Evolutionary conservation across 2,797 vertebrate genomes (phyloP).

Genomic region (Sebastolobus altivelis): DNA sequence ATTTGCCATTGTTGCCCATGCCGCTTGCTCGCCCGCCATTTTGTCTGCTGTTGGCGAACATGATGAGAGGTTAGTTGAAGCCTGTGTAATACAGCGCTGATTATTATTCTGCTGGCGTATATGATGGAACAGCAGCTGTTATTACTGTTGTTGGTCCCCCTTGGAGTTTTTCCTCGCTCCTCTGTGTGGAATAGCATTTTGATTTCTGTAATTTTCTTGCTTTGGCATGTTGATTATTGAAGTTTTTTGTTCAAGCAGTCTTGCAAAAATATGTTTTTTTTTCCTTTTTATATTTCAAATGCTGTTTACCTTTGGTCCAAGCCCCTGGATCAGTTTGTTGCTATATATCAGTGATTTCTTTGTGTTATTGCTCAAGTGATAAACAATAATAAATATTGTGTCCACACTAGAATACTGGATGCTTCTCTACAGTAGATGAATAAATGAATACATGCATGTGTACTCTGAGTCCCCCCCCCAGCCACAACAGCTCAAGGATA

Average conservation of each 20-base stretch:
- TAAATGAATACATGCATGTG: conserved; percentile 26
- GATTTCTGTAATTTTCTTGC: conserved; percentile 46
- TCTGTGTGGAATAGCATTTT: conserved; percentile 2
- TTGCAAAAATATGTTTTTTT: not conserved
- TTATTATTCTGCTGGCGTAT: conserved; percentile 75
- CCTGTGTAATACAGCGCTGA: conserved; percentile 53
- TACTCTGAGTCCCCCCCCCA: conserved; percentile 4
- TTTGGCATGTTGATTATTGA: not conserved
- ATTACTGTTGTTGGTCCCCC: conserved; percentile 57
- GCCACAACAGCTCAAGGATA: conserved; percentile 33
- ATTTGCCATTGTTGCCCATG: conserved; percentile 38
- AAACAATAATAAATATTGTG: not conserved
- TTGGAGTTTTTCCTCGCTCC: conserved; percentile 29
- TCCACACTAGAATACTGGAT: not conserved
- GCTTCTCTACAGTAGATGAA: conserved; percentile 20
- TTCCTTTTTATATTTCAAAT: not conserved
- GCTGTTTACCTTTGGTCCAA: not conserved
- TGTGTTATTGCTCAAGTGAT: not conserved
- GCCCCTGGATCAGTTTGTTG: not conserved
- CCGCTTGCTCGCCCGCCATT: conserved; percentile 50
- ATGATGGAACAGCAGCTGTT: conserved; percentile 71
- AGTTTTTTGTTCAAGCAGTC: conserved; percentile 1
- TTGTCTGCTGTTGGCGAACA: conserved; percentile 59
- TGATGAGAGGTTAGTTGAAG: conserved; percentile 59
- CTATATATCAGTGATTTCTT: not conserved